phyloP scores from a whole-genome alignment of 2,797 vertebrate genomes.

The Menidia menidia region DNA sequence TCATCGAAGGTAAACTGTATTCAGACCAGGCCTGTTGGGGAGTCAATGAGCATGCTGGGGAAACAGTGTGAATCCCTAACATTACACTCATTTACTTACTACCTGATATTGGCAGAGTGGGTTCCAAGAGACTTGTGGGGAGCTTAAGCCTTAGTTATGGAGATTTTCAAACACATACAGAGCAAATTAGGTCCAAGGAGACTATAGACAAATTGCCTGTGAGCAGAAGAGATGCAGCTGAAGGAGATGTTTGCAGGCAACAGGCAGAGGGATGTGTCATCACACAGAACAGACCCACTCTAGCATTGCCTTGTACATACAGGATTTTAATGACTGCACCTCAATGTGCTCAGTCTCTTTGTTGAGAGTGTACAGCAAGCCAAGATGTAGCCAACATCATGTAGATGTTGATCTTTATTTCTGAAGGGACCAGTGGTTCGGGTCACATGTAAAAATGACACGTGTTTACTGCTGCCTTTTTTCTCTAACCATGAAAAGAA shows the following conservation, averaged over 20 bases:
- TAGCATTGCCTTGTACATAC: slow-evolving; percentile 17
- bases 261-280: slow-evolving; percentile 35
- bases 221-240: slow-evolving; percentile 47
- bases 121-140: slow-evolving; percentile 57
- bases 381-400: not conserved
- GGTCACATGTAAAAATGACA: slow-evolving; percentile 8
- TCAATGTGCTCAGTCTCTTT: slow-evolving; percentile 26
- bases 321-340: slow-evolving; percentile 35
- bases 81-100: slow-evolving; percentile 67
- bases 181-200: slow-evolving; percentile 72
- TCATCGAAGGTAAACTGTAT: slow-evolving; percentile 48
- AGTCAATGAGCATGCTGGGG: slow-evolving; percentile 53
- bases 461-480: slow-evolving; percentile 12
- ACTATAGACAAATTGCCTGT: slow-evolving; percentile 61
- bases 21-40: slow-evolving; percentile 44
- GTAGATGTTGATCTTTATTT: slow-evolving; percentile 18
- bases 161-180: slow-evolving; percentile 47
- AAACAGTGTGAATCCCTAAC: slow-evolving; percentile 55
- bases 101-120: slow-evolving; percentile 47
- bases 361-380: slow-evolving; percentile 10
- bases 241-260: slow-evolving; percentile 26
- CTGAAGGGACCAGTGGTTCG: slow-evolving; percentile 6
- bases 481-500: slow-evolving; percentile 15
- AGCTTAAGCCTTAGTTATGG: slow-evolving; percentile 47
- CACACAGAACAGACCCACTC: slow-evolving; percentile 10